These are phyloP conservation scores for Volucella zonaria DNA, from an alignment of 2,888 invertebrate genomes.

Conservation along the genomic window DNA sequence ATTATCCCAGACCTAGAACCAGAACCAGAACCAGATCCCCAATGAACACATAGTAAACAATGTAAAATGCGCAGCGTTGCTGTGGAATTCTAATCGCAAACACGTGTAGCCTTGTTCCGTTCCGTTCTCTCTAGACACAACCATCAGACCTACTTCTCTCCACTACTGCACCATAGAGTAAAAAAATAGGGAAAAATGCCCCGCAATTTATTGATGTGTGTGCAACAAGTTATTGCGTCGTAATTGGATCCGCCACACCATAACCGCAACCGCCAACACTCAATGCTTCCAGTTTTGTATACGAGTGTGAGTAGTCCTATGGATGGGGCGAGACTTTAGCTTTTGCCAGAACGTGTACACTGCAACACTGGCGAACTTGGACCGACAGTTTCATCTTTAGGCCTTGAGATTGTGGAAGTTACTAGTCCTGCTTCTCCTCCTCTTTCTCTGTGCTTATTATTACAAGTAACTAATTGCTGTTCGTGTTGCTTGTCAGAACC, in stretches of 20 bases:
- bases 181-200: constrained; percentile 1
- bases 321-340: too few relatives aligned
- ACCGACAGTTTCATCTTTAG: neutral
- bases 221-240: constrained; percentile 58
- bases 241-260: constrained; percentile 25
- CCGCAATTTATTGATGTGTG: constrained; percentile 36
- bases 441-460: constrained; percentile 6
- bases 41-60: constrained; percentile 35
- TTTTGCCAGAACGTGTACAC: too few relatives aligned
- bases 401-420: neutral
- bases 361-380: too few relatives aligned
- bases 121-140: neutral
- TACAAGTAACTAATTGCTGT: constrained; percentile 45
- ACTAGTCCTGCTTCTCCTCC: too few relatives aligned
- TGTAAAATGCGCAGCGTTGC: constrained; percentile 32
- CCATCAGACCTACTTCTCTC: neutral
- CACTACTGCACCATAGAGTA: constrained; percentile 3
- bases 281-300: neutral
- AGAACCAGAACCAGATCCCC: neutral
- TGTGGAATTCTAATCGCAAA: constrained; percentile 47
- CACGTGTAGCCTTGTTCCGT: constrained; percentile 45
- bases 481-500: constrained; percentile 35
- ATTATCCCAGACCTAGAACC: neutral
- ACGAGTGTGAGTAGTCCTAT: too few relatives aligned
- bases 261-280: neutral